A percentile compares a stretch with the other conserved stretches of the same genome.
phyloP scores from a whole-genome alignment of 2,888 invertebrate genomes.

The Peribatodes rhomboidaria region DNA sequence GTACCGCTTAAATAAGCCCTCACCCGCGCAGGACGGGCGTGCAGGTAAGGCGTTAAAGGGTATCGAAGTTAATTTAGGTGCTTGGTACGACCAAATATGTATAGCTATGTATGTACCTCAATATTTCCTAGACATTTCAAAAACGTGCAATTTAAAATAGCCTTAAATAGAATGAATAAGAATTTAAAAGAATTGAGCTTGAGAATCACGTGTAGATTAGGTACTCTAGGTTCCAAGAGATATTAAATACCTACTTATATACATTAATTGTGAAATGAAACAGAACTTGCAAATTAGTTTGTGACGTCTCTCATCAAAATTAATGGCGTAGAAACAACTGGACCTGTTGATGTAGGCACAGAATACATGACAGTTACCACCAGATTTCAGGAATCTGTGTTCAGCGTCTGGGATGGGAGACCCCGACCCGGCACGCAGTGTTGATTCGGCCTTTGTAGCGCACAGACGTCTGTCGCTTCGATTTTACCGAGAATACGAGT shows the following conservation, averaged over 20 bases:
- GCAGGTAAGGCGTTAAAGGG: too few species aligned
- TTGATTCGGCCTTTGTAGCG: constrained; percentile 29
- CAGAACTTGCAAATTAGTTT: constrained; percentile 31
- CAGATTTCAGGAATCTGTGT: constrained; percentile 32
- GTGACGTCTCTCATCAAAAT: constrained; percentile 38
- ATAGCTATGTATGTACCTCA: too few species aligned
- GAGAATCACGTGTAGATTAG: too few species aligned
- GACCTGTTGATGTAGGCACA: constrained; percentile 43
- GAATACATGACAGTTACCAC: constrained; percentile 19
- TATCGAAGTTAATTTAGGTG: too few species aligned
- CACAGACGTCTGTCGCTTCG: constrained; percentile 28
- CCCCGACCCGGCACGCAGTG: constrained; percentile 29
- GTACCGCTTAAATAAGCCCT: background rate
- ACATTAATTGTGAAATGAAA: background rate
- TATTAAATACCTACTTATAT: too few species aligned
- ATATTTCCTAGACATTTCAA: too few species aligned
- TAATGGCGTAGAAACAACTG: constrained; percentile 37
- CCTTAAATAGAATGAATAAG: too few species aligned
- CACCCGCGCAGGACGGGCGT: too few species aligned
- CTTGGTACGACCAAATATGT: too few species aligned
- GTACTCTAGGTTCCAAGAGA: too few species aligned
- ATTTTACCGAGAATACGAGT: constrained; percentile 22
- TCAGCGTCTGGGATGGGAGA: constrained; percentile 22
- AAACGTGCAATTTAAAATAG: too few species aligned
- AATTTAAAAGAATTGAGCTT: too few species aligned